Percentiles rank a stretch among this genome's conserved stretches.
Conservation (phyloP, 2,888 invertebrate species). For the Uloborus plumipes region DNA sequence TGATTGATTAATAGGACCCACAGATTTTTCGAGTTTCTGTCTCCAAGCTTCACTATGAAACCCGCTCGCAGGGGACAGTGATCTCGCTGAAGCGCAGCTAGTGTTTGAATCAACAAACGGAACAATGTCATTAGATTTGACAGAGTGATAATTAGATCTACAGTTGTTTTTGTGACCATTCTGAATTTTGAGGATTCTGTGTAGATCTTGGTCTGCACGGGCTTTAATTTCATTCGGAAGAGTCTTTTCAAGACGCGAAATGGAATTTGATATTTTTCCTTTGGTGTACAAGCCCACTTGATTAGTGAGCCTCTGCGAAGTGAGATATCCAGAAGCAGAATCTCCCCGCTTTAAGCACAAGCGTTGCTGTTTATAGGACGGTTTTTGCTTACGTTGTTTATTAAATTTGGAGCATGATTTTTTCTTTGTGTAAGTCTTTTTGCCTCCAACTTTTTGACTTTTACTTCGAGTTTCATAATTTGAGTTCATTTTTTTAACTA, state of each 20-base stretch:
- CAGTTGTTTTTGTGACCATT: too few relatives aligned
- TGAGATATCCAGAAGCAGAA: constrained; percentile 34
- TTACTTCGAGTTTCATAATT: constrained; percentile 1
- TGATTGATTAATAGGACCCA: not conserved
- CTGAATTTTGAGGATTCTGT: constrained; percentile 17
- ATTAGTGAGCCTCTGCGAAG: constrained; percentile 35
- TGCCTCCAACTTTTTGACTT: constrained; percentile 5
- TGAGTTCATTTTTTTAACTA: not conserved
- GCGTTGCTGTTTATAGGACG: too few relatives aligned
- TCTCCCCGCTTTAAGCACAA: constrained; percentile 6
- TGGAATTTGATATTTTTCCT: constrained; percentile 55
- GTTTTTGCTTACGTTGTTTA: constrained; percentile 5
- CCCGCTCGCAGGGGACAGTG: not conserved
- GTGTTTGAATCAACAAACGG: too few relatives aligned
- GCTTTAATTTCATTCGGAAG: constrained; percentile 22
- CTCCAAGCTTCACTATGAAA: not conserved
- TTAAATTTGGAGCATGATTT: not conserved
- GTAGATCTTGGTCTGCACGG: constrained; percentile 39
- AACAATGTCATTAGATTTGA: too few relatives aligned
- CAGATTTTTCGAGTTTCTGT: constrained; percentile 10
- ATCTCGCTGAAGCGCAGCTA: not conserved
- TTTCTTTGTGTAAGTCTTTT: not conserved
- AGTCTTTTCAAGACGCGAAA: constrained; percentile 43
- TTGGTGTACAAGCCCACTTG: constrained; percentile 39
- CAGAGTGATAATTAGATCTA: too few relatives aligned